These are phyloP conservation scores for Podarcis raffonei DNA, from an alignment of 2,113 vertebrate species.

Conservation along the genomic window DNA sequence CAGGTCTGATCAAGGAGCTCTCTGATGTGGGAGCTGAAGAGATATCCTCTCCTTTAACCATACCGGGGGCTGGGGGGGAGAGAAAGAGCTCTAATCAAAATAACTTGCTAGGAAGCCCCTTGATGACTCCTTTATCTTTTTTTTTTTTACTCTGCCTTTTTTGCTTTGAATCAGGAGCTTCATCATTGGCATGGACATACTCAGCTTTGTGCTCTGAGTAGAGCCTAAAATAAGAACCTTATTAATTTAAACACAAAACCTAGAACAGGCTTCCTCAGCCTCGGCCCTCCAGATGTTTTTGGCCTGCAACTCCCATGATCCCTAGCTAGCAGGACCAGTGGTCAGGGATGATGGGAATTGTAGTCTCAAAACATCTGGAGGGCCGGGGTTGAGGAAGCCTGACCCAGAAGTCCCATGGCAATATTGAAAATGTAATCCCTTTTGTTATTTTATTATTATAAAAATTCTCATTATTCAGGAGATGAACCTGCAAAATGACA, in stretches of 20 bases:
- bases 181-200: background rate
- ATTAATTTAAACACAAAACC: background rate
- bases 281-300: too few relatives aligned
- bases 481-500: background rate
- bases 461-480: background rate
- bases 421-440: background rate
- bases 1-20: constrained; percentile 60
- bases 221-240: background rate
- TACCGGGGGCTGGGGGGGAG: background rate
- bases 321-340: too few relatives aligned
- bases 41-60: constrained; percentile 32
- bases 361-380: too few relatives aligned
- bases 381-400: too few relatives aligned
- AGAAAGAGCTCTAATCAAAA: constrained; percentile 24
- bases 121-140: background rate
- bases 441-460: background rate
- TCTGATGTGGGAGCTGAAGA: constrained; percentile 55
- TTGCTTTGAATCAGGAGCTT: constrained; percentile 17
- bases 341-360: too few relatives aligned
- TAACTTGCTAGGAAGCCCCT: constrained; percentile 9
- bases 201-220: background rate
- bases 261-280: too few relatives aligned
- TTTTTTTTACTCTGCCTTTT: background rate
- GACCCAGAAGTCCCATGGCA: background rate
- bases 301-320: too few relatives aligned